Base-by-base conservation (phyloP, 2,797 vertebrate species). In the Semotilus atromaculatus region DNA sequence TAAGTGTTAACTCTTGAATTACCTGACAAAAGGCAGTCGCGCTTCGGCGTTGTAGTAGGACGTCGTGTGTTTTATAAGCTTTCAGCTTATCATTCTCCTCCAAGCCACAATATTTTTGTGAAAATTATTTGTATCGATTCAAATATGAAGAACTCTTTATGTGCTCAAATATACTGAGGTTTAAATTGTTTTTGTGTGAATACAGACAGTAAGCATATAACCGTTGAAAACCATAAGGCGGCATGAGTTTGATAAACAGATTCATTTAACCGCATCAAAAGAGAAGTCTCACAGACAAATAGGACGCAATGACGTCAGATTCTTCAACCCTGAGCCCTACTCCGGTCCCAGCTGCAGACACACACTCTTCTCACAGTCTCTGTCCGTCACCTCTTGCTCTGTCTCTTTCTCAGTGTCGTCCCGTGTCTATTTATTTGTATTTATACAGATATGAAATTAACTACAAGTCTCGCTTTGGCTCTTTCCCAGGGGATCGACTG, bases 281-380 rank as follows among this genome's bases (percentile, higher is more conserved):
- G 77, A 6, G 40, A 80, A 66, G 70, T 76, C 53, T 55, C 80
- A 60, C 34, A 86, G 58, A 81, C 8, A 87, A 87, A 90, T 85
- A 82, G 87, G 87, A 79, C 86, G 85, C 88, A 72, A 87, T 94
- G 93, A 94, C 93, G 91, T 94, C 90, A 93, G 91, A 60, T 80
- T 36, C 87, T 36, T 89, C 88, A 92, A 93, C 93, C 91, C 92
- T 93, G 92, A 90, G 92, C 93, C 92, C 88, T 73, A 64, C 84
- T 92, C 86, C 88, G 67, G 87, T 86, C 91, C 93, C 94, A 94
- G 94, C 93, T 95, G 94, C 91, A 89, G 91, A 91, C 91, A 92
- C 90, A 88, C 82, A 85, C 88, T 90, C 92, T 94, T 94, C 94
- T 95, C 94, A 93, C 89, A 93, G 89, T 86, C 88, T 89, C 72